A percentile compares a stretch with the other conserved stretches of the same genome.
Evolutionary conservation across 2,113 vertebrate species (phyloP).

Genomic region (Calyptomena viridis): DNA sequence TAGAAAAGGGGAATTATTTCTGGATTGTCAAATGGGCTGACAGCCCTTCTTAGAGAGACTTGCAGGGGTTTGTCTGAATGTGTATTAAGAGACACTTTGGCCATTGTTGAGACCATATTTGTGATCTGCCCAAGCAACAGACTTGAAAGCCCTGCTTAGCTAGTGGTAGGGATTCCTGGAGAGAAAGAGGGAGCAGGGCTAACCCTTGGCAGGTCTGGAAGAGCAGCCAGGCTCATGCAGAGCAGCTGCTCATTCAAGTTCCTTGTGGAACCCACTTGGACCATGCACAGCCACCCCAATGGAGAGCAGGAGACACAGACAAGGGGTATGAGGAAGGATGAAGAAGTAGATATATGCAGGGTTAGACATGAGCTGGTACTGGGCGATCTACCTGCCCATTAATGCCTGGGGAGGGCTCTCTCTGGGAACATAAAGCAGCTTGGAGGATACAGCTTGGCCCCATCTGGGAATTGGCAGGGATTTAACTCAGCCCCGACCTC

Average conservation of each 20-base stretch:
- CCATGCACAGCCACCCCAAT: accelerated
- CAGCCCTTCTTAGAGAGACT: not conserved
- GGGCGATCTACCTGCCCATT: not conserved
- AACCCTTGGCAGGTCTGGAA: not conserved
- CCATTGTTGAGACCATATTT: not conserved
- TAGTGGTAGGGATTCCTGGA: not conserved
- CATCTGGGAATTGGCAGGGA: not conserved
- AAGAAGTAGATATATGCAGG: not conserved
- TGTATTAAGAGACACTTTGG: not conserved
- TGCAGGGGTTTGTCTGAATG: not conserved
- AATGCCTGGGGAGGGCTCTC: not conserved
- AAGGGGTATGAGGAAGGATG: not conserved
- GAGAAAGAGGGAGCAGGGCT: not conserved
- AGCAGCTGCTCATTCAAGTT: not conserved
- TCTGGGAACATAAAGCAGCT: not conserved
- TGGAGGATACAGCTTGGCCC: not conserved
- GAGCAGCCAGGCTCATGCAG: not conserved
- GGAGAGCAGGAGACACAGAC: not conserved
- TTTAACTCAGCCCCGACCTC: not conserved
- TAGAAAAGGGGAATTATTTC: not conserved
- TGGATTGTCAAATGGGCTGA: not conserved
- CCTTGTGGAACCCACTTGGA: not conserved
- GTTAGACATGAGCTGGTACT: not conserved
- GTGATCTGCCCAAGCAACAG: not conserved
- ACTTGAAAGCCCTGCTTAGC: not conserved